Percentiles rank a stretch among this genome's conserved stretches.
These are phyloP conservation scores for Heliconius himera DNA, from an alignment of 1,140 invertebrate genomes.

Conservation along the genomic window DNA sequence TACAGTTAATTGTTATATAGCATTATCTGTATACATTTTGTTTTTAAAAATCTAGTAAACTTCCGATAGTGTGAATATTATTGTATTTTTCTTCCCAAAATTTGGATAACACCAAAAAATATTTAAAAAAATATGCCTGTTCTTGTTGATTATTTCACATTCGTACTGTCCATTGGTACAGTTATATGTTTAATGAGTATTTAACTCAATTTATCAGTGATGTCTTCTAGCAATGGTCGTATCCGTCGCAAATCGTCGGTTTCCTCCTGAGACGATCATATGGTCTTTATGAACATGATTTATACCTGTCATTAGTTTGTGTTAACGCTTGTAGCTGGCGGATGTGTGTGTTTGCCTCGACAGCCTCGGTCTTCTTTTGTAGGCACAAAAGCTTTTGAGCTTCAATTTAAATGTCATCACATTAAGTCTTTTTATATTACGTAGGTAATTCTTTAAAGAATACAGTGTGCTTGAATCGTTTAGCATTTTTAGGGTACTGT, in stretches of 20 bases:
- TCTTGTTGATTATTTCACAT: neutral
- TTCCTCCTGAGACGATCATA: conserved; percentile 67
- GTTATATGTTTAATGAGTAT: conserved; percentile 37
- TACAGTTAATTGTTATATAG: neutral
- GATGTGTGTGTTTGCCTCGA: conserved; percentile 70
- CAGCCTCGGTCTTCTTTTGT: conserved; percentile 43
- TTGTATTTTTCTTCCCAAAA: too few species aligned
- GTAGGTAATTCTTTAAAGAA: neutral
- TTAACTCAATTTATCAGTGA: conserved; percentile 45
- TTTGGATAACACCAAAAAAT: too few species aligned
- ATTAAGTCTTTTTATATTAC: conserved; percentile 9
- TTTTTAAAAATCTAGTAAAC: neutral
- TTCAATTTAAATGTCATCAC: conserved; percentile 11
- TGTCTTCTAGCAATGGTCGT: conserved; percentile 70
- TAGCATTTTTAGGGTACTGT: neutral
- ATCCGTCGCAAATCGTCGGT: conserved; percentile 77
- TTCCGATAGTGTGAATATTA: neutral
- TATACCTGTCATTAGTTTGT: conserved; percentile 79
- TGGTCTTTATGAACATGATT: conserved; percentile 74
- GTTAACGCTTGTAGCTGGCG: conserved; percentile 65
- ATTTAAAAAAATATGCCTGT: neutral
- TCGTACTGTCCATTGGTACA: neutral
- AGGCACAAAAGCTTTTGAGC: conserved; percentile 34
- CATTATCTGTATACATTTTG: neutral
- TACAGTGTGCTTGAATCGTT: neutral